Conservation (phyloP, 2,113 vertebrate species). For the Paradisaea rubra region DNA sequence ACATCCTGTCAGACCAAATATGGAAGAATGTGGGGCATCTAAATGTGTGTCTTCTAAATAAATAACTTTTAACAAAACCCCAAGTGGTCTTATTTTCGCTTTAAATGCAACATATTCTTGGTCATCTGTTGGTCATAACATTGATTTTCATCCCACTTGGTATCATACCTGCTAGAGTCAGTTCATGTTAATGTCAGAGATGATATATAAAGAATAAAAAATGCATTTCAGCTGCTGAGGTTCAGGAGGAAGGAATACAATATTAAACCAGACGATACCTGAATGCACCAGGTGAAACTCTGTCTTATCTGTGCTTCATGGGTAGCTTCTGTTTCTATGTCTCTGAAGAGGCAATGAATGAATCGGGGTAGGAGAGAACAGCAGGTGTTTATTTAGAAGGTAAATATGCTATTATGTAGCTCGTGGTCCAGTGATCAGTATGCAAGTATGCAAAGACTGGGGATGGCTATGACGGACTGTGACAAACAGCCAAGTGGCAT, state of each 20-base stretch:
- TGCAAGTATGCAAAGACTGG: not conserved
- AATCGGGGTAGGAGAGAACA: not conserved
- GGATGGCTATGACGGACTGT: not conserved
- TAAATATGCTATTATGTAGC: not conserved
- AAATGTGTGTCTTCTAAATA: not conserved
- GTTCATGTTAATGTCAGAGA: constrained; percentile 20
- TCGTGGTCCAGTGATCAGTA: not conserved
- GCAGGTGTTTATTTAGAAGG: not conserved
- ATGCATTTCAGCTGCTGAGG: not conserved
- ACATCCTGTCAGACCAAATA: not conserved
- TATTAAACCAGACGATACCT: not conserved
- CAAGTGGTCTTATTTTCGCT: not conserved
- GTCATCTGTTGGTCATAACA: constrained; percentile 7
- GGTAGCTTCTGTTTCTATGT: not conserved
- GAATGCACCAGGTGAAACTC: not conserved
- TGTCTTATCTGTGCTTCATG: not conserved
- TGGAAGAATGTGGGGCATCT: not conserved
- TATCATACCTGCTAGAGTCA: not conserved
- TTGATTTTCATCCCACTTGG: constrained; percentile 34
- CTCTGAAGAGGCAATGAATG: not conserved
- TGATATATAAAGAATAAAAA: not conserved
- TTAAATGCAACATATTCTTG: not conserved
- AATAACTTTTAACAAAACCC: not conserved
- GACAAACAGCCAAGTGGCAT: not conserved
- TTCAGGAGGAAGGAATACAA: not conserved